Evolutionary conservation across 2,113 vertebrate genomes (phyloP).

Genomic region (Microtus ochrogaster): DNA sequence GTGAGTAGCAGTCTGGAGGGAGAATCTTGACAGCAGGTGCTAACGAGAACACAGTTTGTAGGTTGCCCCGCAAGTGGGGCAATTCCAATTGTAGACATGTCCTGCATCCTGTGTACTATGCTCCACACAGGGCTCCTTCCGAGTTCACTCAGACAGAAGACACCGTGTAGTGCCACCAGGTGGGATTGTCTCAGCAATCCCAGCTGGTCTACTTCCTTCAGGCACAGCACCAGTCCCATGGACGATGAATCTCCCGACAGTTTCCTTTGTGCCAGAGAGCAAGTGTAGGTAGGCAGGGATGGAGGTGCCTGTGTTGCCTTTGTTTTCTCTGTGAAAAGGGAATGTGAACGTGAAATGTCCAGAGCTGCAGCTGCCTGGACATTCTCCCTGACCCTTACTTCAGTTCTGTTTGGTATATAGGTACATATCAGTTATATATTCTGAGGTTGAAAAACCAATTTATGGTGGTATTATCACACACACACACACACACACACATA

Average conservation of each 20-base stretch:
- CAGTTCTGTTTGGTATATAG: not conserved
- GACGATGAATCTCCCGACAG: not conserved
- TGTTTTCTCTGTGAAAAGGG: not conserved
- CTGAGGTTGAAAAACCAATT: not conserved
- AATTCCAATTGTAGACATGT: not conserved
- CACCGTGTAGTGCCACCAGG: not conserved
- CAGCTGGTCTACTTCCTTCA: no score
- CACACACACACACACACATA: not conserved
- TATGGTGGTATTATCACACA: not conserved
- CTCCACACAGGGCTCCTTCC: not conserved
- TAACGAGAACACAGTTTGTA: not conserved
- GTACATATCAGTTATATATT: not conserved
- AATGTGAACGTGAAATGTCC: not conserved
- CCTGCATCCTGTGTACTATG: not conserved
- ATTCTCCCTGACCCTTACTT: not conserved
- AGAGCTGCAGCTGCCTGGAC: not conserved
- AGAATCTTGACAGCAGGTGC: not conserved
- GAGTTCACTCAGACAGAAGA: not conserved
- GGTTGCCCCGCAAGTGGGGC: not conserved
- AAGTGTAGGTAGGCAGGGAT: not conserved
- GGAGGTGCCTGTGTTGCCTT: not conserved
- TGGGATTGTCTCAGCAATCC: not conserved
- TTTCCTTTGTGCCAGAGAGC: not conserved
- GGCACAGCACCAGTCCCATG: not conserved
- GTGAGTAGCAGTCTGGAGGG: not conserved